Evolutionary conservation across 2,113 vertebrate species (phyloP).

Genomic region (Acanthochromis polyacanthus): DNA sequence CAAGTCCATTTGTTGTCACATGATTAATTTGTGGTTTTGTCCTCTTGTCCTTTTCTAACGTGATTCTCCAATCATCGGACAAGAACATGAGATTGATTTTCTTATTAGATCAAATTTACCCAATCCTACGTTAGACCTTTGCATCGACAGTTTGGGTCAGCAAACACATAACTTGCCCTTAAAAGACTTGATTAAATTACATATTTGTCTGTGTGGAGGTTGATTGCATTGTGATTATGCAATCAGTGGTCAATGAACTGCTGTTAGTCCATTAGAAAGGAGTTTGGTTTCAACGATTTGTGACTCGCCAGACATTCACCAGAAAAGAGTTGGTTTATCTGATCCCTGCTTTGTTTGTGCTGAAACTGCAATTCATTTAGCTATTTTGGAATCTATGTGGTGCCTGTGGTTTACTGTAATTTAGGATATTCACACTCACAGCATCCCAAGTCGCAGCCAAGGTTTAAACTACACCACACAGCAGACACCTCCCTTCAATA

Average conservation of each 20-base stretch:
- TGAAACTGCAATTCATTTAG: constrained; percentile 44
- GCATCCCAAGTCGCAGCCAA: constrained; percentile 54
- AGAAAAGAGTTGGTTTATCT: constrained; percentile 21
- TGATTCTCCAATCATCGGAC: not conserved
- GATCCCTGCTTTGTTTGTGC: constrained; percentile 43
- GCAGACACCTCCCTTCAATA: constrained; percentile 55
- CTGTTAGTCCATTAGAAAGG: constrained; percentile 14
- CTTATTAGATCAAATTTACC: constrained; percentile 21
- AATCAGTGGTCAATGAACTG: constrained; percentile 22
- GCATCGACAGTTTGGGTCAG: constrained; percentile 24
- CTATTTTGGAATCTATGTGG: constrained; percentile 53
- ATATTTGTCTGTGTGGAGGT: constrained; percentile 4
- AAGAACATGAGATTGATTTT: constrained; percentile 23
- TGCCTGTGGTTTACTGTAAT: constrained; percentile 71
- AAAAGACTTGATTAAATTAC: constrained; percentile 45
- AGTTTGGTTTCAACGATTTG: constrained; percentile 19
- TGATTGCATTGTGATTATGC: constrained; percentile 14
- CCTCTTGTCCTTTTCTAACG: not conserved
- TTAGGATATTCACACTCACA: constrained; percentile 76
- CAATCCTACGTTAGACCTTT: constrained; percentile 4
- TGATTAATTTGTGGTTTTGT: constrained; percentile 21
- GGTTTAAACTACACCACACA: constrained; percentile 56
- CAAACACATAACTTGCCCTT: constrained; percentile 4
- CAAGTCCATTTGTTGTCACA: constrained; percentile 23
- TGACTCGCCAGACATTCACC: constrained; percentile 9